Evolutionary conservation across 2,888 invertebrate species (phyloP), one percentile per base, ranked within the genome.

Genomic region (Diaphora mendica): DNA sequence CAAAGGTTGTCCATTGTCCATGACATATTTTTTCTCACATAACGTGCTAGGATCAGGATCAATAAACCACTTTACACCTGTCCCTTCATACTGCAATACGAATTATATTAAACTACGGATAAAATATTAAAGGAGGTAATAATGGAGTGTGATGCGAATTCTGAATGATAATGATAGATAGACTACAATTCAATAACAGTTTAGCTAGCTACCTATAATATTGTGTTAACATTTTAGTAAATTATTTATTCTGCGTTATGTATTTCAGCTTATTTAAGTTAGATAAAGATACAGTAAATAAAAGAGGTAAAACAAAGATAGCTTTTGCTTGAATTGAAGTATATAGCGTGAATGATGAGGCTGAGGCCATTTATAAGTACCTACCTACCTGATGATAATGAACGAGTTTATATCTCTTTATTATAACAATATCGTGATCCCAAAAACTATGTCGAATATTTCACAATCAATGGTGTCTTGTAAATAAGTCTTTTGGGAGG

Each of bases 11-110:
- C 68, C 75, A 75, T 72, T 75, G 79, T 77, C 68, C 75, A 75
- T 69, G 70, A 23, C 87, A 80, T 83, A 85, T 85, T 86, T 87
- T 85, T 88, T 90, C 88, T 88, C 88, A 88, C 85, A 86, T 77
- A 80, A 78, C 81, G 79, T 82, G 81, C 72, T 76, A 69, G 75
- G 68, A 81, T 82, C 87, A 88, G 91, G 91, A 91, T 87, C 81
- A 90, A 91, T 91, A 91, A 91, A 91, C 78, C 83, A 88, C 79
- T 87, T 87, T 77, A 81, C 89, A 88, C 88, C 86, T 89, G 89
- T 73, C 78, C 80, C 70, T 73, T 70, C n/a, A 55, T 64, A 77
- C 76, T 71, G 73, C 71, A 72, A 68, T 67, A 71, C 76, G 76
- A 85, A 82, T 75, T 79, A 81, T 85, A 85, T 81, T 83, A 75